Percentiles rank a stretch among this genome's conserved stretches.
Evolutionary conservation across 2,888 invertebrate species (phyloP).

Genomic region (Gymnosoma rotundatum): DNA sequence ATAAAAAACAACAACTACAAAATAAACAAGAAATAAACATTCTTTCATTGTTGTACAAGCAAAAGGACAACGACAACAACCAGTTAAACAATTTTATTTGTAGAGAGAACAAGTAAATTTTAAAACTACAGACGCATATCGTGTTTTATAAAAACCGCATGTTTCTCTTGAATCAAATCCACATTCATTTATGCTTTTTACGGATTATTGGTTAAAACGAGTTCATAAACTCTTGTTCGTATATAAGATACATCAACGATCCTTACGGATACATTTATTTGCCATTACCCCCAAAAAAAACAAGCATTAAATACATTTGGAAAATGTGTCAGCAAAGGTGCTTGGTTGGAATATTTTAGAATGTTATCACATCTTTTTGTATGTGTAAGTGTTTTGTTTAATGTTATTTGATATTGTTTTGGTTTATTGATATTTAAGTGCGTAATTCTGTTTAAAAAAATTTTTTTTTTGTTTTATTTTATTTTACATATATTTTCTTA

Average conservation of each 20-base stretch:
- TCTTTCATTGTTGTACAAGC: constrained; percentile 40
- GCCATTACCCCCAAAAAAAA: no score
- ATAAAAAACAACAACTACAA: constrained; percentile 11
- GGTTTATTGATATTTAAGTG: constrained; percentile 3
- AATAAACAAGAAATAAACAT: constrained; percentile 44
- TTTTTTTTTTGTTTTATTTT: neutral
- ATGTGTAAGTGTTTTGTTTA: no score
- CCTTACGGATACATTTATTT: neutral
- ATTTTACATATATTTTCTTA: no score
- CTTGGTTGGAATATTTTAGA: neutral
- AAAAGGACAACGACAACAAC: constrained; percentile 41
- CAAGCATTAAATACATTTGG: neutral
- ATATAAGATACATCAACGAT: neutral
- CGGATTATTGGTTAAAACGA: constrained; percentile 65
- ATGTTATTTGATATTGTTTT: no score
- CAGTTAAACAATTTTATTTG: constrained; percentile 61
- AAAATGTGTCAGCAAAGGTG: neutral
- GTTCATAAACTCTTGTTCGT: constrained; percentile 6
- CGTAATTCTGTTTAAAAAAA: constrained; percentile 40
- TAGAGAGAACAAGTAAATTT: constrained; percentile 60
- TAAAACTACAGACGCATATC: constrained; percentile 65
- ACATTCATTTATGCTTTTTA: constrained; percentile 67
- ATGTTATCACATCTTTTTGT: neutral
- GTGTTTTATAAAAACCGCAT: constrained; percentile 67
- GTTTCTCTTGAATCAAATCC: constrained; percentile 66